Base-by-base conservation (phyloP, 2,797 vertebrate genomes). In the Caiman crocodilus region DNA sequence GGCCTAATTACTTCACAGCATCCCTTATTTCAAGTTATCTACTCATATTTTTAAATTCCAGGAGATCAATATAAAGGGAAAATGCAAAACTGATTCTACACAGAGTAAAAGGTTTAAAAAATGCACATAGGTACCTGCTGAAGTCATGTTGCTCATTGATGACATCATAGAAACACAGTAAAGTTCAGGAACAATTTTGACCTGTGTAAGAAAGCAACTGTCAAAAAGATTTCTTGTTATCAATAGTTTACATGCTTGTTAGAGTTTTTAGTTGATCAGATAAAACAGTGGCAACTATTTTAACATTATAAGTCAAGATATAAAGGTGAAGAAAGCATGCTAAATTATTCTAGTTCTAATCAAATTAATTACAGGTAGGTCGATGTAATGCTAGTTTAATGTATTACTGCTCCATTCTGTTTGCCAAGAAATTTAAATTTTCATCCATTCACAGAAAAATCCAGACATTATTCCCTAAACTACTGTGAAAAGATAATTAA, bases 121-220 rank as follows among this genome's bases (percentile, higher is more conserved):
- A 42, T 13, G 1, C 18, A 16, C 30, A 23, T 25, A 86, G 93
- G 28, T 88, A 97, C 97, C 95, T 58, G 86, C 92, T 5, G 96
- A 96, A 64, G 92, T 82, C 32, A 95, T 4, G 58, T 88, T 95
- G 92, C 93, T 67, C 64, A 58, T 85, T 1, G 96, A 96, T 20
- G 97, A 79, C 55, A 93, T 57, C 50, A 94, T 87, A 18, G 97
- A 97, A 32, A 93, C 15, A 50, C 90, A 89, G 81, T 97, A 97
- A 35, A 97, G 96, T 76, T 97, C 95, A 28, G 95, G 96, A 17
- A 95, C 97, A 2, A 86, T 97, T 88, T 84, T 93, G 42, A 85
- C 95, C 97, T 97, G 3, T 32, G 11, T 58, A 32, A 88, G 26
- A 90, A 79, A 63, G 26, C n/a, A 3, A 15, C 13, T 3, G 15